Base-by-base conservation (phyloP, 2,113 vertebrate genomes). In the Emydura subglobosa region DNA sequence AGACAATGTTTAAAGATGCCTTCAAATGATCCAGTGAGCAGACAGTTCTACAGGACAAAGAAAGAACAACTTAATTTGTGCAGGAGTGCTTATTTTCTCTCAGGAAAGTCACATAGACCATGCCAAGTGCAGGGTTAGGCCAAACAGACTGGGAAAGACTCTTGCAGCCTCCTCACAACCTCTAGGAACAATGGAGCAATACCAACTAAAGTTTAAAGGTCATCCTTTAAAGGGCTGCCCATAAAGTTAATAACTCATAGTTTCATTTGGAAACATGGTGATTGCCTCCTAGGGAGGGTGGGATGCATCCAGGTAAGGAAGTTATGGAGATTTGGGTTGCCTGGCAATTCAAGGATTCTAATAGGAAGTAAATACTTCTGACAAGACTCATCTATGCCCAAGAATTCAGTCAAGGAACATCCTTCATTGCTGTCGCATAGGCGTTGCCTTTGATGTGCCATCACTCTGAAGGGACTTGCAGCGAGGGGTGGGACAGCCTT, bases 1-100 rank as follows among this genome's bases (percentile, higher is more conserved):
- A 99, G 94, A 92, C 99, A 99, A 79, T 98, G 98, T 39, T 97
- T 98, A 96, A 99, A 99, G 81, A 99, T 96, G 0, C 97, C 98
- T 5, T 98, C 98, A 89, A 99, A 99, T 0, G 98, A 97, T 83
- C 98, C 97, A 0, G 98, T 99, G 83, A 99, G 98, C 17, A 98
- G 98, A 27, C 96, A 98, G 97, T 98, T 99, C 99, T 99, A 89
- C 5, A 84, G 86, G 86, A 88, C 31, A 57, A 87, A 79, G 61
- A 80, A 83, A 88, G 57, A 72, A 55, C 29, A 17, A 76, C 5
- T 17, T 68, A 19, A 39, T 21, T 72, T 72, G 65, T 11, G 19
- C 49, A 34, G 27, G 17, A 3, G 44, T 27, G 7, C 5, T 50
- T 61, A 11, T 39, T 72, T 72, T 72, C n/a, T 39, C 19, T 72